phyloP scores from a whole-genome alignment of 2,797 vertebrate species.

The Acipenser transmontanus region DNA sequence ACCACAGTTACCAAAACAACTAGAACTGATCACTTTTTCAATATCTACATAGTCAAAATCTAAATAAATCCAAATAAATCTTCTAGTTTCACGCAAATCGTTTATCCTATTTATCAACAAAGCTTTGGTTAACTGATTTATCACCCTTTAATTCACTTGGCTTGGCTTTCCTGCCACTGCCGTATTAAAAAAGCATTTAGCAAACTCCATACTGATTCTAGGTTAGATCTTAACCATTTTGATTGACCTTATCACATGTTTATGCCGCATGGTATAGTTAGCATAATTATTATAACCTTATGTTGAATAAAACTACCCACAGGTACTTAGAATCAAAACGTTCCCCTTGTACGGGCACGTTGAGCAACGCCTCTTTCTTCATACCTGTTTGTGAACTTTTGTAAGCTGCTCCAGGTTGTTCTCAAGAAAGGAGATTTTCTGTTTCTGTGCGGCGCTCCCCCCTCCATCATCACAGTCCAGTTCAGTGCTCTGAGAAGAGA shows the following conservation, averaged over 20 bases:
- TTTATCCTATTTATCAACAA: background rate
- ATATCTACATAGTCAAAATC: background rate
- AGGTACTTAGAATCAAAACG: no score
- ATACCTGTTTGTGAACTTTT: slow-evolving; percentile 88
- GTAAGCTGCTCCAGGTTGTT: slow-evolving; percentile 96
- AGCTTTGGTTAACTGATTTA: background rate
- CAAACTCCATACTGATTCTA: background rate
- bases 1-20: background rate
- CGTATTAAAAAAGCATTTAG: background rate
- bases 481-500: slow-evolving; percentile 67
- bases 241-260: no score
- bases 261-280: no score
- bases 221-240: no score
- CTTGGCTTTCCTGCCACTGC: background rate
- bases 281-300: no score
- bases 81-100: background rate
- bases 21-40: background rate
- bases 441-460: slow-evolving; percentile 87
- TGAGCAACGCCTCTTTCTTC: background rate
- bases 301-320: no score
- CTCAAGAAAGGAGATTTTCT: slow-evolving; percentile 93
- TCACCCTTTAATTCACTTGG: background rate
- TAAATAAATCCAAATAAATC: background rate
- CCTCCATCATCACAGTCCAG: slow-evolving; percentile 83
- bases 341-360: background rate